Percentiles rank a stretch among this genome's conserved stretches.
Conservation (phyloP, 2,113 vertebrate species). For the Caranx ignobilis region DNA sequence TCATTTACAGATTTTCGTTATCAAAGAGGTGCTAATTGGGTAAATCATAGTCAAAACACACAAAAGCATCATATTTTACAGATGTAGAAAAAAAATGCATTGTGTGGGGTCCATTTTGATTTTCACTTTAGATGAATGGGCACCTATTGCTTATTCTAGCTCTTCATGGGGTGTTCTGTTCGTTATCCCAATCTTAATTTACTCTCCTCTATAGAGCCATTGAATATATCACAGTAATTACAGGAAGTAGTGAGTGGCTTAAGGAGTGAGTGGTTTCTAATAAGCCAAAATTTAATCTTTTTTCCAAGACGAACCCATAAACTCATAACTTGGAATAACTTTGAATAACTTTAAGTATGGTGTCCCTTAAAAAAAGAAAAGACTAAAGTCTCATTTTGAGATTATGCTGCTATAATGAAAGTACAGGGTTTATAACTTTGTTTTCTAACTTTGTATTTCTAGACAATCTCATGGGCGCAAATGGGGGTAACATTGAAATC, state of each 20-base stretch:
- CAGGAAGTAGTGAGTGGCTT: background rate
- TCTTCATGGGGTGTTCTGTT: too few species aligned
- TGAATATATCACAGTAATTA: too few species aligned
- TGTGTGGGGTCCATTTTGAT: too few species aligned
- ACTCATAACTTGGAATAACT: background rate
- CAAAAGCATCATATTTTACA: too few species aligned
- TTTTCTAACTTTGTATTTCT: slow-evolving; percentile 10
- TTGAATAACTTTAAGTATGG: background rate
- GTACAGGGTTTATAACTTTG: background rate
- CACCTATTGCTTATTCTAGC: too few species aligned
- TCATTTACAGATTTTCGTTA: too few species aligned
- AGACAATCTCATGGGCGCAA: background rate
- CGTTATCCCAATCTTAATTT: too few species aligned
- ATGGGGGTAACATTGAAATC: slow-evolving; percentile 1
- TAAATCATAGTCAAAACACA: too few species aligned
- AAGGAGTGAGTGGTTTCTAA: background rate
- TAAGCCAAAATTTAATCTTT: background rate
- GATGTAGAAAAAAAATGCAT: too few species aligned
- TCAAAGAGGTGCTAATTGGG: too few species aligned
- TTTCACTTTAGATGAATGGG: too few species aligned
- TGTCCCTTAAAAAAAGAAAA: background rate
- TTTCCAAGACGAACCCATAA: background rate
- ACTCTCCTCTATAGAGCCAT: too few species aligned
- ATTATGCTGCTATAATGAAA: slow-evolving; percentile 10
- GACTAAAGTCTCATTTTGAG: background rate